Evolutionary conservation across 2,888 invertebrate genomes (phyloP), one percentile per base, ranked within the genome.

Genomic region (Machimus rusticus): DNA sequence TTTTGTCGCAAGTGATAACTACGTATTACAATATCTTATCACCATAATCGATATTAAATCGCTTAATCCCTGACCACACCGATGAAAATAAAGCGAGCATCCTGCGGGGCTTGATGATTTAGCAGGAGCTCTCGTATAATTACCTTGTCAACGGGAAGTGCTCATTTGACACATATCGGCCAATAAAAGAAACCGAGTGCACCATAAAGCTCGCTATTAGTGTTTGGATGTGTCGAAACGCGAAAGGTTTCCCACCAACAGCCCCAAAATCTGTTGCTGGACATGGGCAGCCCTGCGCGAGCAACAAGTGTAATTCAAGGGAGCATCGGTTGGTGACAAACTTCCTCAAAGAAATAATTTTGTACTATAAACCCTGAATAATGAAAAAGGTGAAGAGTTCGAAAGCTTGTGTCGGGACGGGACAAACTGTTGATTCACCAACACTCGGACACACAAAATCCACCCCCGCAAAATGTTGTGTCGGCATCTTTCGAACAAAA

Each of bases 111-210:
- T 66, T 66, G 66, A 34, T 76, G 76, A 76, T 12, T 14, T 76
- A 76, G 46, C 43, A 46, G 23, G 39, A 23, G 23, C 39, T 12
- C 8, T 8, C 16, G 16, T 4, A 46, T 79, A 79, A 79, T 79
- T 23, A 79, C 82, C 12, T 66, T 66, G 19, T 84, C n/a, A 66
- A 28, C 19, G 82, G 12, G 39, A 31, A 74, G n/a, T 16, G 23
- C 43, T 43, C 74, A 81, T 81, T 74, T 81, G 31, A 81, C 8
- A 31, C 43, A 46, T 76, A 86, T 37, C 76, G n/a, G 1, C 14
- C 57, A 66, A 87, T 86, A 88, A 86, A 88, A 88, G 57, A 86
- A 88, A 88, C 84, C 84, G 77, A 87, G 66, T 51, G 51, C 51
- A 23, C 86, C 86, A 88, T 86, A 86, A 88, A 39, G 55, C 28